Evolutionary conservation across 2,113 vertebrate genomes (phyloP).

Genomic region (Crotalus helleri): DNA sequence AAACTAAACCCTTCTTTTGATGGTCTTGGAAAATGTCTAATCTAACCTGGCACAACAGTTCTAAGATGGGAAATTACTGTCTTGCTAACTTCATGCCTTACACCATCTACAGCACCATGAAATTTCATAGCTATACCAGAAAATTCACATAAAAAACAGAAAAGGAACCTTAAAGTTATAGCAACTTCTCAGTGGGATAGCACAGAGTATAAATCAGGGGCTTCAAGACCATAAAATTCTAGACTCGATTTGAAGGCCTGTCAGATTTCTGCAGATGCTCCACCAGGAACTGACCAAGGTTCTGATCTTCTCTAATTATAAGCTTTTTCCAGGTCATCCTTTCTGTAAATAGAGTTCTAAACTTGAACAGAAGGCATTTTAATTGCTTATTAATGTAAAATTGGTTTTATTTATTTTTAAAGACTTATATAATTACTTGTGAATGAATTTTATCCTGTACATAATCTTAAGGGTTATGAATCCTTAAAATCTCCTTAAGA

Average conservation of each 20-base stretch:
- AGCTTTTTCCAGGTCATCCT: not conserved
- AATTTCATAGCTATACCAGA: not conserved
- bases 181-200: not conserved
- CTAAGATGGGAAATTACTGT: not conserved
- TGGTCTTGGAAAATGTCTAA: not conserved
- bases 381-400: not conserved
- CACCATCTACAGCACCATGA: not conserved
- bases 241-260: not conserved
- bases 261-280: not conserved
- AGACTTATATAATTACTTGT: not conserved
- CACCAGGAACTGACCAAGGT: not conserved
- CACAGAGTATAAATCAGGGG: not conserved
- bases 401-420: not conserved
- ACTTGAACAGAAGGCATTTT: not conserved
- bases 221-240: not conserved
- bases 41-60: not conserved
- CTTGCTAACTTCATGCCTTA: not conserved
- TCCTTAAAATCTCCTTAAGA: not conserved
- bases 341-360: not conserved
- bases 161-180: not conserved
- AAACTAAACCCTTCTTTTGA: not conserved
- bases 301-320: not conserved
- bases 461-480: not conserved
- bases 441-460: not conserved
- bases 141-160: not conserved